These are phyloP conservation scores for Drosophila cognata DNA, from an alignment of 2,888 invertebrate genomes.

Conservation along the genomic window DNA sequence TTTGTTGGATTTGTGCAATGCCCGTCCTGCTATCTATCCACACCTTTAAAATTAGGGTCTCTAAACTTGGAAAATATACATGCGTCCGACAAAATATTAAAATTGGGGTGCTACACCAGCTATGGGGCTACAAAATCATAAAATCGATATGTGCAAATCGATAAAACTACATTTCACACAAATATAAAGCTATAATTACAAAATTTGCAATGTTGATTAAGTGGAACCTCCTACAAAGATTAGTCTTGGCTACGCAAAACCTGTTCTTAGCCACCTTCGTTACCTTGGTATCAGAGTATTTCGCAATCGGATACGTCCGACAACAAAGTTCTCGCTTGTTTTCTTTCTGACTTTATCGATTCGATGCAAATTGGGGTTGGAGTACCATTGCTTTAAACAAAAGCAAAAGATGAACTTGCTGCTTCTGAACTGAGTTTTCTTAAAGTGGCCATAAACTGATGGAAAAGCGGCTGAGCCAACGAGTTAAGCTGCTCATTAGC, in stretches of 20 bases:
- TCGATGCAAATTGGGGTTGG: constrained; percentile 32
- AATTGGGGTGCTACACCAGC: background rate
- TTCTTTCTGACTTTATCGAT: constrained; percentile 36
- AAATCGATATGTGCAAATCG: background rate
- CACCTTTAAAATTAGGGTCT: background rate
- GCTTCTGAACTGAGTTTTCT: constrained; percentile 8
- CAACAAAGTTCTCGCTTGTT: background rate
- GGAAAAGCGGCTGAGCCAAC: background rate
- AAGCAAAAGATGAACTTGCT: constrained; percentile 16
- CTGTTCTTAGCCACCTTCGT: background rate
- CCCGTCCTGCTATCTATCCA: background rate
- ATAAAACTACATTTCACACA: background rate
- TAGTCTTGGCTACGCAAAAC: background rate
- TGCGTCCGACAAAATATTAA: background rate
- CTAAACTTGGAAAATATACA: background rate
- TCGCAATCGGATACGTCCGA: background rate
- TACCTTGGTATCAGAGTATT: background rate
- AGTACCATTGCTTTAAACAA: constrained; percentile 12
- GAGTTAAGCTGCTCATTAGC: background rate
- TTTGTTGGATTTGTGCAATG: background rate
- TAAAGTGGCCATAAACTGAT: constrained; percentile 5
- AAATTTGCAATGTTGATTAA: background rate
- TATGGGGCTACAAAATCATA: background rate
- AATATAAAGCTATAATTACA: background rate
- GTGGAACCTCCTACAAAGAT: background rate